A percentile compares a stretch with the other conserved stretches of the same genome.
These are phyloP conservation scores for Phytoseiulus persimilis DNA, from an alignment of 2,888 invertebrate genomes.

Conservation along the genomic window DNA sequence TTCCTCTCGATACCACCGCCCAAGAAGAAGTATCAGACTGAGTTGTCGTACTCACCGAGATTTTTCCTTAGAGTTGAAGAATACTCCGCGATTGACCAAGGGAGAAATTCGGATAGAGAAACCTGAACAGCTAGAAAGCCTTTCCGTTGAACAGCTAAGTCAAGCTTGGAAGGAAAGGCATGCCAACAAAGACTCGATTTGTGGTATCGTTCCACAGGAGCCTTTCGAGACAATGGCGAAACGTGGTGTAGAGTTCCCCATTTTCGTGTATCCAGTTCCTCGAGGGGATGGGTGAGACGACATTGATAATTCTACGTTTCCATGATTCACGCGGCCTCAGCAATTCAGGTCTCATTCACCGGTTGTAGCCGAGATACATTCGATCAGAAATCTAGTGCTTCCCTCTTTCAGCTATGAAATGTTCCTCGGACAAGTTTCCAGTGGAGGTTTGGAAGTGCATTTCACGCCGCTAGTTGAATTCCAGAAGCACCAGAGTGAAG, in stretches of 20 bases:
- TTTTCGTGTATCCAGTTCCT: slow-evolving; percentile 50
- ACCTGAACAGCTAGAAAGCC: slow-evolving; percentile 63
- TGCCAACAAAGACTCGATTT: slow-evolving; percentile 65
- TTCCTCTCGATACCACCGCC: no score
- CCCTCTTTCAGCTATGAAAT: slow-evolving; percentile 63
- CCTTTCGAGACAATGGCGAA: slow-evolving; percentile 41
- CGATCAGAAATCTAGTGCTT: background rate
- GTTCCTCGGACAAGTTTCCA: slow-evolving; percentile 64
- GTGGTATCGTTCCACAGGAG: slow-evolving; percentile 60
- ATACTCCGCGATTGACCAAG: background rate
- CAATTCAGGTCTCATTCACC: no score
- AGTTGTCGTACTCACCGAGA: no score
- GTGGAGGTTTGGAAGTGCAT: slow-evolving; percentile 60
- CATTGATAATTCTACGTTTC: no score
- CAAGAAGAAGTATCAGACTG: no score
- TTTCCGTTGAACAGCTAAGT: slow-evolving; percentile 63
- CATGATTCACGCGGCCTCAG: slow-evolving; percentile 39
- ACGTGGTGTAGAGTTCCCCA: slow-evolving; percentile 41
- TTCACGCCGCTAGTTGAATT: slow-evolving; percentile 76
- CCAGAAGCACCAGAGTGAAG: slow-evolving; percentile 73
- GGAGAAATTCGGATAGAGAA: slow-evolving; percentile 59
- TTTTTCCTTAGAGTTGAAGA: background rate
- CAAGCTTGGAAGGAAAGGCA: slow-evolving; percentile 73
- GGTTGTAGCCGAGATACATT: no score
- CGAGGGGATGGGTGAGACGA: slow-evolving; percentile 44